These are phyloP conservation scores for Diacarnus erythraeanus DNA, from an alignment of 37 sponge, comb jelly and placozoan genomes.

Conservation along the genomic window DNA sequence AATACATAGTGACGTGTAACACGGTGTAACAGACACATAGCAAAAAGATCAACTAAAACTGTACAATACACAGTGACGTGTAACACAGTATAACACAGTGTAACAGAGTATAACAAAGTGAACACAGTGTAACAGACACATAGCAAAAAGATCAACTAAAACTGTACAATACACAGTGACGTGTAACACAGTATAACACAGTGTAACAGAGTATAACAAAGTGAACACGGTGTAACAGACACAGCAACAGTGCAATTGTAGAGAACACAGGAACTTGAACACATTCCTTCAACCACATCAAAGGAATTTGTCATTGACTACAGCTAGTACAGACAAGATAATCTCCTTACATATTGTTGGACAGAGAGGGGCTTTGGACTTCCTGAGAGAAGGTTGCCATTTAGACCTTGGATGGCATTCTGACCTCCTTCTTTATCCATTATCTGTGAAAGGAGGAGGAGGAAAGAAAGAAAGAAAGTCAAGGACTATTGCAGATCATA, in stretches of 20 bases:
- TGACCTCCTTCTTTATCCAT: constrained; percentile 19
- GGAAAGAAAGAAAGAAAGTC: not conserved
- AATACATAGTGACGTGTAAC: too few species aligned
- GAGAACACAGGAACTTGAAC: too few species aligned
- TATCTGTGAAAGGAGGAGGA: not conserved
- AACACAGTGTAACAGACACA: not conserved
- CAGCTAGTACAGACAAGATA: not conserved
- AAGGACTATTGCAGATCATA: too few species aligned
- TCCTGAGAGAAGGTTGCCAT: constrained; percentile 8
- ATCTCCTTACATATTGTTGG: not conserved
- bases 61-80: not conserved
- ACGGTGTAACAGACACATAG: too few species aligned
- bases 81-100: not conserved
- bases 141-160: too few species aligned
- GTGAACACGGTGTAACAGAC: not conserved
- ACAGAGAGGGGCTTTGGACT: constrained; percentile 18
- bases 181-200: too few species aligned
- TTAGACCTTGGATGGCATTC: constrained; percentile 5
- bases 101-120: too few species aligned
- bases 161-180: too few species aligned
- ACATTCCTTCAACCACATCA: not conserved
- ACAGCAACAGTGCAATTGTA: not conserved
- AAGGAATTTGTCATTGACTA: not conserved
- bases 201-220: not conserved
- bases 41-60: not conserved